These are phyloP conservation scores for Hofmannophila pseudospretella DNA, from an alignment of 2,888 invertebrate genomes.

Conservation along the genomic window DNA sequence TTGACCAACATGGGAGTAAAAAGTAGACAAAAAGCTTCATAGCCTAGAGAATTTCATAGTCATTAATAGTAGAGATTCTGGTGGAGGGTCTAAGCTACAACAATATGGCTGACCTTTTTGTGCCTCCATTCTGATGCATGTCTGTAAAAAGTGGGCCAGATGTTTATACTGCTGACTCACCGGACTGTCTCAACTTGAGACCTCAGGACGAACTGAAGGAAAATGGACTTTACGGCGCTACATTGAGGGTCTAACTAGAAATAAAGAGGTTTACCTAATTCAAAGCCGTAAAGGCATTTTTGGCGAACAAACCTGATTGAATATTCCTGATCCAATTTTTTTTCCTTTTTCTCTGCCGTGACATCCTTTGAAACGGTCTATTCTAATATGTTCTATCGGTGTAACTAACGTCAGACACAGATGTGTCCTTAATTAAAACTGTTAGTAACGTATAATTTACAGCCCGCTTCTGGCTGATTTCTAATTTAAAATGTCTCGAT, in stretches of 20 bases:
- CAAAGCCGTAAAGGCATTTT: conserved; percentile 16
- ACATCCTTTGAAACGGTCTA: no score
- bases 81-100: conserved; percentile 15
- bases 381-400: no score
- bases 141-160: conserved; percentile 40
- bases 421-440: no score
- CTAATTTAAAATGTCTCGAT: no score
- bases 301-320: neutral
- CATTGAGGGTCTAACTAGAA: conserved; percentile 18
- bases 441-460: no score
- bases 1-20: no score
- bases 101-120: conserved; percentile 40
- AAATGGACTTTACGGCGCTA: conserved; percentile 16
- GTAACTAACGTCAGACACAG: no score
- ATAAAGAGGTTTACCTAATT: conserved; percentile 27
- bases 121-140: conserved; percentile 25
- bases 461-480: no score
- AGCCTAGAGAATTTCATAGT: conserved; percentile 7
- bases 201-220: conserved; percentile 13
- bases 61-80: conserved; percentile 13
- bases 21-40: neutral
- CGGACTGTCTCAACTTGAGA: conserved; percentile 26
- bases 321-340: neutral
- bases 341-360: no score
- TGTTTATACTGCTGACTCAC: conserved; percentile 62